These are phyloP conservation scores for Trochalopteron elliotii DNA, from an alignment of 2,113 vertebrate genomes.

Conservation along the genomic window DNA sequence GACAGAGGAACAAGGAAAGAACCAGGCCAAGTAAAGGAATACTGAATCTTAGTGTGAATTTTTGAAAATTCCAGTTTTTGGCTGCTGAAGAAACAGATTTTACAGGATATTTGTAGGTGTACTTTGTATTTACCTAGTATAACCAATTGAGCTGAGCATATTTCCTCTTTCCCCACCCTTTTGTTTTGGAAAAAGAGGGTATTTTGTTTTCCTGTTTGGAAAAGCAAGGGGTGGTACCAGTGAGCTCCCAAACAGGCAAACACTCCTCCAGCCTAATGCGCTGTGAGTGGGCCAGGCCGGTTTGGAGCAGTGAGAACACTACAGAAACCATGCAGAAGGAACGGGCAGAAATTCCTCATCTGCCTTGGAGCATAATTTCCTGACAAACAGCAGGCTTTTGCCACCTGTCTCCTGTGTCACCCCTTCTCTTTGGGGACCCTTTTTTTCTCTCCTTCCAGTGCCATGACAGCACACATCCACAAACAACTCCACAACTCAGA, in stretches of 20 bases:
- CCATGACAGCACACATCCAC: background rate
- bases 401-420: background rate
- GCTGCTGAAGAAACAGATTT: background rate
- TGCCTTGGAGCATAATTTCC: background rate
- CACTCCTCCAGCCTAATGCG: background rate
- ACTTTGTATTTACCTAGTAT: background rate
- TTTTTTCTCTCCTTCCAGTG: background rate
- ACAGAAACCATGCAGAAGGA: background rate
- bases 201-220: background rate
- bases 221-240: background rate
- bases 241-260: background rate
- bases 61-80: background rate
- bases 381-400: background rate
- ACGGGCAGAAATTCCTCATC: background rate
- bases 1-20: background rate
- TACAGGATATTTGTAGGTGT: too few species aligned
- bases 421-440: background rate
- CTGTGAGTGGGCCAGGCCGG: background rate
- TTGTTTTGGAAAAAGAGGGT: background rate
- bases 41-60: background rate
- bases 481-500: background rate
- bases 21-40: background rate
- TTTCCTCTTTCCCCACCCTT: background rate
- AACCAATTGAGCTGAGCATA: background rate
- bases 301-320: background rate